Evolutionary conservation across 1,140 invertebrate species (phyloP), one percentile per base, ranked within the genome.

Genomic region (Bicyclus anynana): DNA sequence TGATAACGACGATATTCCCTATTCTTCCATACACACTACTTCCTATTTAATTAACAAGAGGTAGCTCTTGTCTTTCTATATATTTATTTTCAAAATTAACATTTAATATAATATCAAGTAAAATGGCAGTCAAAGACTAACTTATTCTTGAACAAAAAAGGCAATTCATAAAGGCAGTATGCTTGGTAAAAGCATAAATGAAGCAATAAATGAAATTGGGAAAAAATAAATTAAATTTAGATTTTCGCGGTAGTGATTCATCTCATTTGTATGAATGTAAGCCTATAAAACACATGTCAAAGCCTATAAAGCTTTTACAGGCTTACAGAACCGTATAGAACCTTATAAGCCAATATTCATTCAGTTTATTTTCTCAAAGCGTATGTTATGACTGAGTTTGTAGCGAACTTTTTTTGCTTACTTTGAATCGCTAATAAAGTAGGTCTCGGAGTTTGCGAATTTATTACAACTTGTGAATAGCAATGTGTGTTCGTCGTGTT

Each of bases 391-490:
- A 37, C 38, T 20, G 42, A 52, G 40, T 59, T 53, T 29, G 38
- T 53, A 52, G 47, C 35, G 49, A 52, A 53, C 29, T 21, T 35
- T 44, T 51, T 59, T 51, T 51, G 48, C 48, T 51, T 50, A 46
- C 26, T 17, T 42, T 18, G 49, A 50, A 47, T 20, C 18, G 49
- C 37, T 53, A 60, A 60, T 60, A 60, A 60, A 60, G 58, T 54
- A 54, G 58, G 46, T 54, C 38, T 60, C 38, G 21, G 44, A 40
- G 52, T 50, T 60, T 50, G 44, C 38, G 51, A 59, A 53, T 59
- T 59, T 48, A 59, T 53, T 53, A 59, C 57, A 52, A 50, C 33
- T 29, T 35, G 35, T 54, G 58, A 33, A 60, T 60, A 54, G 51
- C 49, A 17, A 44, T 54, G 16, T 60, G 44, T 18, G 42, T 23